Base-by-base conservation (phyloP, 2,888 invertebrate species). In the Caradrina kadenii region DNA sequence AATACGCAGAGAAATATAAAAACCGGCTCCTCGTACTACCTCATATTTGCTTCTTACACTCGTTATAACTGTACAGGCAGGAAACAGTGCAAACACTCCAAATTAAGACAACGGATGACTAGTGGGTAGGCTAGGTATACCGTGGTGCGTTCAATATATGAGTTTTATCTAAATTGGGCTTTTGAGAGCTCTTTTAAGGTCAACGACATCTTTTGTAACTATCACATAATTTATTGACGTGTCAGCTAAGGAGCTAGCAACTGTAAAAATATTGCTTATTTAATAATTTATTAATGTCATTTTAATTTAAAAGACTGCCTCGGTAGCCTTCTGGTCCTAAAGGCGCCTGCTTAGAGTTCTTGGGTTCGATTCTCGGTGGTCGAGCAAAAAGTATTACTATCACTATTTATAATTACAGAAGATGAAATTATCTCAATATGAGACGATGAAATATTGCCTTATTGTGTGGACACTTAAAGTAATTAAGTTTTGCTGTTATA, bases 1-100 rank as follows among this genome's bases (percentile, higher is more conserved):
- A 10, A 17, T 22, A 17, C 17, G 15, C 17, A 8, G 19, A 49
- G 48, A 35, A 35, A 1, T 17, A 35, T 52, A 49, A 63, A 59
- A 68, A 58, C 69, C 19, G 54, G 42, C 49, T 48, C n/a, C 2
- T 45, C 45, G 50, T 13, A 19, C 26, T 58, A 53, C 49, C 60
- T 52, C 60, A 53, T 73, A 53, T 79, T 59, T 49, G 63, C 60
- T 74, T 56, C 39, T 55, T 74, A 79, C 60, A 74, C 75, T 79
- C 59, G 68, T 80, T 68, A 80, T 80, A 79, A 80, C 79, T 55
- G 79, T 65, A 71, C 39, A 22, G 22, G 48, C 76, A 63, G 52
- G 71, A 71, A 71, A 71, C 17, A 55, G 39, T 15, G 39, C 68
- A 79, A 72, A 63, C 58, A 70, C 60, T 13, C 11, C 50, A 50